Evolutionary conservation across 1,140 invertebrate genomes (phyloP), one percentile per base, ranked within the genome.

Genomic region (Diplogasteroides magnus): DNA sequence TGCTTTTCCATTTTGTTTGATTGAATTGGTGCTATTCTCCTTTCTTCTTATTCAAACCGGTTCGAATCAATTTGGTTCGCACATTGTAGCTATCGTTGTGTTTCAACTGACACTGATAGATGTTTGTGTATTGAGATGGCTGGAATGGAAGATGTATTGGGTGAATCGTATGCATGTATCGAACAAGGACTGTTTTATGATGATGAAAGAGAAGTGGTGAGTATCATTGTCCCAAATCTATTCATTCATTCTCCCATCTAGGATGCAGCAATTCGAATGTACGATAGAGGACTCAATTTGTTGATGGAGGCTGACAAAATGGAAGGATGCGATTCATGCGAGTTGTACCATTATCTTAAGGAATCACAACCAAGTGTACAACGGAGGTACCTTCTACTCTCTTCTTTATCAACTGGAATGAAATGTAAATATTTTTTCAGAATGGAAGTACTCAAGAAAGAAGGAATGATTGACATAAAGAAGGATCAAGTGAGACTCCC

Each of bases 121-220:
- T n/a, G n/a, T n/a, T n/a, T 37, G 62, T 32, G 6, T n/a, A n/a
- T n/a, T n/a, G n/a, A n/a, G n/a, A n/a, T n/a, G n/a, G 68, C 69
- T 28, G 57, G 67, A 31, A 64, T 64, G 6, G 74, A 75, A 31
- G 59, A 61, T 1, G 27, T 70, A 15, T 73, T 74, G 31, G 63
- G 66, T 15, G 74, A 75, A 64, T 73, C 74, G 0, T 75, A 75
- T 48, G 74, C 74, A 2, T 74, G 67, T 31, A 61, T 73, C 29
- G 74, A 75, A 61, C 74, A 75, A 29, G 74, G 74, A 27, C 29
- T 75, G 1, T 74, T 61, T 27, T 75, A 74, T 29, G 74, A 75
- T 64, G 74, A 75, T 31, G 64, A 64, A 29, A n/a, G 32, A 13
- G 72, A 70, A 0, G 65, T 55, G 28, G 72, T 73, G 29, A 58